Percentiles rank a stretch among this genome's conserved stretches.
These are phyloP conservation scores for Atethmia centrago DNA, from an alignment of 2,888 invertebrate genomes.

Conservation along the genomic window DNA sequence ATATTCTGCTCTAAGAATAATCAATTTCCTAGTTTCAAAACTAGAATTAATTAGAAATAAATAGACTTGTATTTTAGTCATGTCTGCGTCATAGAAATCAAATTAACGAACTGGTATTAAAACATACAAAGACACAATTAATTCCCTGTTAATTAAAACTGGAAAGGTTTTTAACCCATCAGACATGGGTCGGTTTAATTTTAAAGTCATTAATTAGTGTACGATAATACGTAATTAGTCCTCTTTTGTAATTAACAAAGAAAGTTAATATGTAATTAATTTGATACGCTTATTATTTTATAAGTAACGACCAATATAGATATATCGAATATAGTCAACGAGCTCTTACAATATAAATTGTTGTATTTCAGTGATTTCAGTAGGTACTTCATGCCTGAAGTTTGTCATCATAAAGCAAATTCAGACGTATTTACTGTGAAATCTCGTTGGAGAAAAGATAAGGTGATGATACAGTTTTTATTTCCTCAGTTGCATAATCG, in stretches of 20 bases:
- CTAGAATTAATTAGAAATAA: constrained; percentile 17
- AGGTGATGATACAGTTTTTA: not conserved
- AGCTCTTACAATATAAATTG: constrained; percentile 19
- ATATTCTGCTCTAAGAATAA: not conserved
- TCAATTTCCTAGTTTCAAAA: constrained; percentile 13
- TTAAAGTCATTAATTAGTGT: constrained; percentile 28
- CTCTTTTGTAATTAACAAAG: not conserved
- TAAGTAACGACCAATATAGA: no score
- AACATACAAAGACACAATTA: constrained; percentile 32
- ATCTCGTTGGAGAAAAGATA: not conserved
- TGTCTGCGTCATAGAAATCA: constrained; percentile 24
- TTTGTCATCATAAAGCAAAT: constrained; percentile 9
- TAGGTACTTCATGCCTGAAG: not conserved
- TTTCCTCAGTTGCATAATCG: not conserved
- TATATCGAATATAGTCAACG: no score
- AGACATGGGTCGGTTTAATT: constrained; percentile 40
- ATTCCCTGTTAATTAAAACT: constrained; percentile 40
- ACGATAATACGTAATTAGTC: constrained; percentile 19
- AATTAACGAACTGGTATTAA: constrained; percentile 39
- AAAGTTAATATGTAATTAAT: not conserved
- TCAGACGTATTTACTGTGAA: constrained; percentile 10
- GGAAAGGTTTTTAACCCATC: constrained; percentile 43
- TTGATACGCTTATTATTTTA: not conserved
- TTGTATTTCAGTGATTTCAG: constrained; percentile 9
- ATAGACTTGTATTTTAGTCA: constrained; percentile 14